Conservation (phyloP, 2,797 vertebrate genomes). For the Onychomys torridus region DNA sequence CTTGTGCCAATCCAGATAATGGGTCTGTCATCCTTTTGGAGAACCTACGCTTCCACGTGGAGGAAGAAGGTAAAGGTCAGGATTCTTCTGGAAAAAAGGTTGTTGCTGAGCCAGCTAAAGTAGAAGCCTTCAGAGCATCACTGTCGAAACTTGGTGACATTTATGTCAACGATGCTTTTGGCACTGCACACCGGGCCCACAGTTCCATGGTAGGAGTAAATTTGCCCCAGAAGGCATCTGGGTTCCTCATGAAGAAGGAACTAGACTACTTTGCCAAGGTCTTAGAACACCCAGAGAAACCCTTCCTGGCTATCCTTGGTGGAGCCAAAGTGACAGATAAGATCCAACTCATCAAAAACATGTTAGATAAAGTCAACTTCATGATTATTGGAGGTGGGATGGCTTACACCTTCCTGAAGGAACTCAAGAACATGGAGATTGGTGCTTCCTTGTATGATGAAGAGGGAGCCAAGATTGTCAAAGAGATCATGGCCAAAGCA, state of each 20-base stretch:
- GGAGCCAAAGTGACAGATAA: conserved; percentile 99
- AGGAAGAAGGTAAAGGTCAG: conserved; percentile 98
- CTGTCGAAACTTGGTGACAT: conserved; percentile 97
- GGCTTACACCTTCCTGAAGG: conserved; percentile 99
- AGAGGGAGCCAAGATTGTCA: conserved; percentile 96
- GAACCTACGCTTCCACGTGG: conserved; percentile 97
- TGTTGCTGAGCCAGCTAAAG: conserved; percentile 92
- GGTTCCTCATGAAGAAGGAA: conserved; percentile 99
- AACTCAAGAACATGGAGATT: conserved; percentile 98
- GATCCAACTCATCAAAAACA: conserved; percentile 99
- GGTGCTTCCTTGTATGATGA: conserved; percentile 96
- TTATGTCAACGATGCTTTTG: conserved; percentile 98
- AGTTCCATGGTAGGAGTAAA: conserved; percentile 98
- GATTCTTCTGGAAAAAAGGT: conserved; percentile 96
- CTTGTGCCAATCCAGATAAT: conserved; percentile 91
- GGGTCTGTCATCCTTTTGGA: conserved; percentile 96
- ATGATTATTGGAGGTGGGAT: conserved; percentile 99
- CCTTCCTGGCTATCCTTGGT: conserved; percentile 98
- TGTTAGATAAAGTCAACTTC: conserved; percentile 97
- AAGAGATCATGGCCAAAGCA: conserved; percentile 97
- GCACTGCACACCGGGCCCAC: conserved; percentile 97
- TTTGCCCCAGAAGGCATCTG: conserved; percentile 95
- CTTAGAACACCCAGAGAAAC: conserved; percentile 95
- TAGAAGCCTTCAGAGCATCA: conserved; percentile 94
- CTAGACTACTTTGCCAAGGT: conserved; percentile 98